phyloP scores from a whole-genome alignment of 2,797 vertebrate genomes.

The Coilia nasus region DNA sequence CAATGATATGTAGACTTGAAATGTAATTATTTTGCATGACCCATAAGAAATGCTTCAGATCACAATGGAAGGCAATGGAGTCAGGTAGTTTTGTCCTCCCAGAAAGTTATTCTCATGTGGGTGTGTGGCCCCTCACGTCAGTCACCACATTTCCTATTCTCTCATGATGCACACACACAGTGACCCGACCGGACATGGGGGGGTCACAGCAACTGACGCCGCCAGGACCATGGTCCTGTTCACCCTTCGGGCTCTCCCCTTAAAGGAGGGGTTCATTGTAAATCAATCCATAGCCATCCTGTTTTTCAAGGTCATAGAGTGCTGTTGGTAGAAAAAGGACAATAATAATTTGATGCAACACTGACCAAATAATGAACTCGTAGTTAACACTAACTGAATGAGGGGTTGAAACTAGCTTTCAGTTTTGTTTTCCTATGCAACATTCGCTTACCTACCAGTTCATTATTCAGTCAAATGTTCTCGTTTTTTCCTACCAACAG shows the following conservation, averaged over 20 bases:
- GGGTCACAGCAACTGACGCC: not conserved
- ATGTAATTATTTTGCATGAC: not conserved
- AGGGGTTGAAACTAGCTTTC: too few relatives aligned
- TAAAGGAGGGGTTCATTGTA: too few relatives aligned
- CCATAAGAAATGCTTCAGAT: not conserved
- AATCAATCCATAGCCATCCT: too few relatives aligned
- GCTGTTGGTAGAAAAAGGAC: too few relatives aligned
- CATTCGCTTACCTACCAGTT: too few relatives aligned
- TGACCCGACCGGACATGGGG: not conserved
- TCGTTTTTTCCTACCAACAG: too few relatives aligned
- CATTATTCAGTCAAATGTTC: too few relatives aligned
- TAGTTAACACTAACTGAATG: too few relatives aligned
- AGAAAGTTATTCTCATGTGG: not conserved
- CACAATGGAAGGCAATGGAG: not conserved
- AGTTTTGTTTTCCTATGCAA: too few relatives aligned
- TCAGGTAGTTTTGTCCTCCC: not conserved
- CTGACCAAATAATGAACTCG: too few relatives aligned
- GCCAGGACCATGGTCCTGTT: not conserved
- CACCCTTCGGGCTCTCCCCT: not conserved
- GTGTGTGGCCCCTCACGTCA: not conserved
- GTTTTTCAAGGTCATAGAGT: too few relatives aligned
- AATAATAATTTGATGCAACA: too few relatives aligned
- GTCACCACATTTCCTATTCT: not conserved
- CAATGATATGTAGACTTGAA: slow-evolving; percentile 10
- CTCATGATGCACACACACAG: not conserved